phyloP scores from a whole-genome alignment of 2,888 invertebrate genomes.

The Drosophila limbata region DNA sequence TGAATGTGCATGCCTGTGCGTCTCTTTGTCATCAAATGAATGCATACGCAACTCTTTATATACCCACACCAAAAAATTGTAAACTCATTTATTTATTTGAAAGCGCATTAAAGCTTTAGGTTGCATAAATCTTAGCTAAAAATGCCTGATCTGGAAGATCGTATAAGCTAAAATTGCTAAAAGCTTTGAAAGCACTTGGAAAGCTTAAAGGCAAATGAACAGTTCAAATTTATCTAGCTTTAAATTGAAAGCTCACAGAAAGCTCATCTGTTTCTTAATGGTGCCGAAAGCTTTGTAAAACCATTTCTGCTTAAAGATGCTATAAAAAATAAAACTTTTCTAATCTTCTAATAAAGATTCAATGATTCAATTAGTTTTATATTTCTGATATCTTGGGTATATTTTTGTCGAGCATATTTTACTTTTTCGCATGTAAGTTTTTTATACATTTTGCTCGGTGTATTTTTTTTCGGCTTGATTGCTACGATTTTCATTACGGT shows the following conservation, averaged over 20 bases:
- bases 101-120: background rate
- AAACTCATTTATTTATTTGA: background rate
- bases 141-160: background rate
- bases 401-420: slow-evolving; percentile 15
- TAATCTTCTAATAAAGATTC: background rate
- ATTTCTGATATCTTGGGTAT: background rate
- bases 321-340: too few relatives aligned
- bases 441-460: slow-evolving; percentile 45
- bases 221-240: too few relatives aligned
- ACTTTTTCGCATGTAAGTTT: slow-evolving; percentile 21
- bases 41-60: background rate
- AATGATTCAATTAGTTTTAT: background rate
- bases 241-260: too few relatives aligned
- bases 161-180: background rate
- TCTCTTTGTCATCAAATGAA: background rate
- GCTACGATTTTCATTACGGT: slow-evolving; percentile 78
- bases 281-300: too few relatives aligned
- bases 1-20: slow-evolving; percentile 3
- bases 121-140: too few relatives aligned
- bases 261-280: too few relatives aligned
- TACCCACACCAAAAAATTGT: background rate
- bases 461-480: slow-evolving; percentile 70
- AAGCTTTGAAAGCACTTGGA: background rate
- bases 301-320: too few relatives aligned
- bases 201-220: background rate